Conservation (phyloP, 1,140 invertebrate species). For the Trichomalopsis sarcophagae region DNA sequence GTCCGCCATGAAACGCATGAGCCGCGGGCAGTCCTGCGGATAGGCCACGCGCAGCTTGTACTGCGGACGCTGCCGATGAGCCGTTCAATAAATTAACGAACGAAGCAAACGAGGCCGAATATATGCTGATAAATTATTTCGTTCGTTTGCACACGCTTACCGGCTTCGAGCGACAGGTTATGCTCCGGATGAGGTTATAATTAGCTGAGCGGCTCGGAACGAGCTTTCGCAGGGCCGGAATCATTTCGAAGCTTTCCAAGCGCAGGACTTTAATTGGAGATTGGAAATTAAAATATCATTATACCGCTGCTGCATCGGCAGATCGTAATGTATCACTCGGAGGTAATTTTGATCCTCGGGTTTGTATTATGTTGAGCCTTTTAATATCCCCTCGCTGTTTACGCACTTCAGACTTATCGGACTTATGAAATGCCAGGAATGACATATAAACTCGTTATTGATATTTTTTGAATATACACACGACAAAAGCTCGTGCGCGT, state of each 20-base stretch:
- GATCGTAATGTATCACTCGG: neutral
- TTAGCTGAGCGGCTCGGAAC: neutral
- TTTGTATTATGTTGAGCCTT: neutral
- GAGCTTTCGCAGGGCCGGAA: neutral
- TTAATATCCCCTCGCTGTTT: neutral
- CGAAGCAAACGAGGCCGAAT: too few relatives aligned
- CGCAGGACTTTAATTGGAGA: too few relatives aligned
- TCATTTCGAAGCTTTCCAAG: neutral
- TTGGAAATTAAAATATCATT: neutral
- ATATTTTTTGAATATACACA: too few relatives aligned
- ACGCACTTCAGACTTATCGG: neutral
- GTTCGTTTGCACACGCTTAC: neutral
- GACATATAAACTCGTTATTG: too few relatives aligned
- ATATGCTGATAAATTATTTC: too few relatives aligned
- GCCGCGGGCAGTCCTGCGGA: constrained; percentile 59
- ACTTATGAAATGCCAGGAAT: too few relatives aligned
- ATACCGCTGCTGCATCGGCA: neutral
- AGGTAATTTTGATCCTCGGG: neutral
- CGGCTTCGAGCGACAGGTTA: neutral
- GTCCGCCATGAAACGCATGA: constrained; percentile 63
- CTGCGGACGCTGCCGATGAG: neutral
- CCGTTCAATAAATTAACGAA: too few relatives aligned
- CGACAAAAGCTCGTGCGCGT: too few relatives aligned
- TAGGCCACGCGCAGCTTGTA: constrained; percentile 60
- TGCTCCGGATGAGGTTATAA: neutral